A percentile compares a stretch with the other conserved stretches of the same genome.
phyloP scores from a whole-genome alignment of 2,797 vertebrate genomes.

The Malurus splendens region DNA sequence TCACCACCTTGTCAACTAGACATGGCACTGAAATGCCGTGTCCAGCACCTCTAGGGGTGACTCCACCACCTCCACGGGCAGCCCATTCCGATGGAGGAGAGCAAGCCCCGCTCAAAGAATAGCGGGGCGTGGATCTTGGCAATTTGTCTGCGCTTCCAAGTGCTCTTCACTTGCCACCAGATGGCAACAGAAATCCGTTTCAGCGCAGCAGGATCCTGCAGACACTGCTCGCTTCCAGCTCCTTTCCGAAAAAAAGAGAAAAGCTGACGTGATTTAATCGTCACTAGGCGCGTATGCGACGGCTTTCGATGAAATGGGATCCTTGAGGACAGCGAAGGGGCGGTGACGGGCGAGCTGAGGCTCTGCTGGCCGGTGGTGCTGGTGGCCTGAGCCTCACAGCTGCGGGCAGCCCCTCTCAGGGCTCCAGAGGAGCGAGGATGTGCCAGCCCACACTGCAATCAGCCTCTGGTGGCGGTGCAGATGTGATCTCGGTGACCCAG shows the following conservation, averaged over 20 bases:
- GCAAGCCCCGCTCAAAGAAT: background rate
- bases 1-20: background rate
- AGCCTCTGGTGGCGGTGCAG: background rate
- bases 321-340: background rate
- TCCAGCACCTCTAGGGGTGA: background rate
- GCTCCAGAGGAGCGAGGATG: background rate
- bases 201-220: background rate
- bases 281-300: background rate
- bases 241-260: background rate
- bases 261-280: background rate
- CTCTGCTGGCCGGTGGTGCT: background rate
- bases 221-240: background rate
- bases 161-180: background rate
- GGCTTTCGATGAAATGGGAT: background rate
- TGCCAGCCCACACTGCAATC: background rate
- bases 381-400: background rate
- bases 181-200: slow-evolving; percentile 39
- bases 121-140: background rate
- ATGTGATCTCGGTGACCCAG: background rate
- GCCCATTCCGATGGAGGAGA: background rate
- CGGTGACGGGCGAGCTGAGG: background rate
- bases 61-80: background rate
- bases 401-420: background rate
- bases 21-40: background rate
- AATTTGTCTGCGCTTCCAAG: background rate